Evolutionary conservation across 2,797 vertebrate species (phyloP).

Genomic region (Argya squamiceps): DNA sequence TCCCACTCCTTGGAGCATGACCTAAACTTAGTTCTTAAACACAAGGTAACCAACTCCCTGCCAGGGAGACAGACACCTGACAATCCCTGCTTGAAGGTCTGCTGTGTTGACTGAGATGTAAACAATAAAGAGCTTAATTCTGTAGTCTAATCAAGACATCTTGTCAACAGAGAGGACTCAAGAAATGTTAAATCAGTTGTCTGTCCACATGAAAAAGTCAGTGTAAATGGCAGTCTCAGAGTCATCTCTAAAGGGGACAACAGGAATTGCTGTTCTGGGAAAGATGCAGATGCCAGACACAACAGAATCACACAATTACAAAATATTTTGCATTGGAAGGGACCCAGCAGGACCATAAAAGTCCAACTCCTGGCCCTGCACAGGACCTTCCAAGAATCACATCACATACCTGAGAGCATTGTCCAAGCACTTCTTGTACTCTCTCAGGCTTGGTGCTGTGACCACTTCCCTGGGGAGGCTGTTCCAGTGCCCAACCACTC

Average conservation of each 20-base stretch:
- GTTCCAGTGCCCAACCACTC: background rate
- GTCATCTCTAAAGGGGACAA: background rate
- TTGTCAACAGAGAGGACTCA: background rate
- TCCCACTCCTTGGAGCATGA: background rate
- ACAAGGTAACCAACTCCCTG: background rate
- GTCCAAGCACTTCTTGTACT: background rate
- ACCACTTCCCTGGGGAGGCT: no score
- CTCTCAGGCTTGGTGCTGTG: background rate
- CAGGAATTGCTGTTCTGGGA: background rate
- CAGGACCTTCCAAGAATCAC: background rate
- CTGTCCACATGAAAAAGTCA: background rate
- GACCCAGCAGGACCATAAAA: background rate
- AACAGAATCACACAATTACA: background rate
- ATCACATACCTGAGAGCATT: background rate
- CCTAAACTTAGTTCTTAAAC: background rate
- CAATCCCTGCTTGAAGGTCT: background rate
- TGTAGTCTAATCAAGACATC: background rate
- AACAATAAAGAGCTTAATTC: background rate
- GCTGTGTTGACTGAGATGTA: background rate
- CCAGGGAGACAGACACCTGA: background rate
- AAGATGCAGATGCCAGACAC: background rate
- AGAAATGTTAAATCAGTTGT: background rate
- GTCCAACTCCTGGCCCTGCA: background rate
- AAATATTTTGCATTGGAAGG: background rate
- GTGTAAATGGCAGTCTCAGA: background rate